A percentile compares a stretch with the other conserved stretches of the same genome.
phyloP scores from a whole-genome alignment of 2,113 vertebrate species.

The Agelaius phoeniceus region DNA sequence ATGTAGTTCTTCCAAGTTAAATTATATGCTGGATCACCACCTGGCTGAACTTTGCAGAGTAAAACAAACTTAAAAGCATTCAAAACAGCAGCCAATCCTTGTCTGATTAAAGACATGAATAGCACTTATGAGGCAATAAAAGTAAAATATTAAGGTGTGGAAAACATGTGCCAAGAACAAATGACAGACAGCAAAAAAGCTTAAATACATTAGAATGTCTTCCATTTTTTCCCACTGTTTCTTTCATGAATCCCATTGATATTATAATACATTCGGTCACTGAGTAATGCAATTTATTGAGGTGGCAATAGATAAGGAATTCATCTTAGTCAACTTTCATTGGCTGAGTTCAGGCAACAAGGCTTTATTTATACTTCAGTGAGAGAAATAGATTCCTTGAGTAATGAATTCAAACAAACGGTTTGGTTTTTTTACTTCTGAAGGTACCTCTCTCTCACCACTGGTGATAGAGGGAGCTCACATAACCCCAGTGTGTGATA shows the following conservation, averaged over 20 bases:
- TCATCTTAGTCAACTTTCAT: not conserved
- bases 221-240: not conserved
- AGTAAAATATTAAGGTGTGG: not conserved
- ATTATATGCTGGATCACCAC: not conserved
- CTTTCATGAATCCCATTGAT: not conserved
- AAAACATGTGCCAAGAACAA: not conserved
- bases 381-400: not conserved
- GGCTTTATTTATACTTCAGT: not conserved
- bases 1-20: not conserved
- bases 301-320: not conserved
- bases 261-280: not conserved
- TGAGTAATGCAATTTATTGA: not conserved
- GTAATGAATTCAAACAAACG: not conserved
- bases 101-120: not conserved
- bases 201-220: not conserved
- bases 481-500: not conserved
- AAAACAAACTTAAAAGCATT: conserved; percentile 6
- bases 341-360: not conserved
- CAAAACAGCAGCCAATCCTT: not conserved
- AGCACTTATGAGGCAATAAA: not conserved
- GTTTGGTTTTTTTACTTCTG: not conserved
- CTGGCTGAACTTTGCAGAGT: not conserved
- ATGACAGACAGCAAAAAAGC: not conserved
- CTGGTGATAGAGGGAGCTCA: not conserved
- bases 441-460: not conserved